Evolutionary conservation across 2,113 vertebrate species (phyloP), one percentile per base, ranked within the genome.

Genomic region (Numenius arquata): DNA sequence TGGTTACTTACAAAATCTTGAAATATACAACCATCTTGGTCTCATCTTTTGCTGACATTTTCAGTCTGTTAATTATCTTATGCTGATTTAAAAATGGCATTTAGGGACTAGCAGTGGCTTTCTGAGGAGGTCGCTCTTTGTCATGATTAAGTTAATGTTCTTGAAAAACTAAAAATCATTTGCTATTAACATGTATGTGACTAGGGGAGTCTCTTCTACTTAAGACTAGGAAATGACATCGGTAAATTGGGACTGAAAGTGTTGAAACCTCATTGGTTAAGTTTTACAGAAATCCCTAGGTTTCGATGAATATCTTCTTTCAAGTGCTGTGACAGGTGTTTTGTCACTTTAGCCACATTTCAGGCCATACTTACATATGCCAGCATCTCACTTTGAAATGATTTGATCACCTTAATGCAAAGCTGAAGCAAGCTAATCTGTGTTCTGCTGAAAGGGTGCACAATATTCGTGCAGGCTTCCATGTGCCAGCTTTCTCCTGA

Each of bases 11-110:
- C 1, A 27, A 62, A 89, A 25, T 82, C 66, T 75, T 48, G 56
- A 77, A 89, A 74, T 67, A 63, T 2, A 1, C 50, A 48, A 71
- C 29, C 15, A 2, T 86, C 20, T 71, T 81, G 16, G 27, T 81
- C 68, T 89, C 36, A 40, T 88, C 76, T 78, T 90, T 21, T 53
- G 52, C n/a, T 86, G 94, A 91, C 93, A 95, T 97, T 95, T 96
- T 84, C 76, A 82, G 66, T 85, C 89, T 53, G 52, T 61, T 97
- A 88, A 94, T 92, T 91, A 85, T 62, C 50, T 84, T 71, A 41
- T 14, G 27, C 30, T 94, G 89, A 96, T 95, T 95, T 67, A 81
- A 52, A 91, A 85, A 36, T 87, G 76, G 7, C 66, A 87, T 95
- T 90, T 87, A 81, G 8, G 0, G 43, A 71, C 61, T 15, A 75